These are phyloP conservation scores for Bradypus variegatus DNA, from an alignment of 2,797 vertebrate genomes.

Conservation along the genomic window DNA sequence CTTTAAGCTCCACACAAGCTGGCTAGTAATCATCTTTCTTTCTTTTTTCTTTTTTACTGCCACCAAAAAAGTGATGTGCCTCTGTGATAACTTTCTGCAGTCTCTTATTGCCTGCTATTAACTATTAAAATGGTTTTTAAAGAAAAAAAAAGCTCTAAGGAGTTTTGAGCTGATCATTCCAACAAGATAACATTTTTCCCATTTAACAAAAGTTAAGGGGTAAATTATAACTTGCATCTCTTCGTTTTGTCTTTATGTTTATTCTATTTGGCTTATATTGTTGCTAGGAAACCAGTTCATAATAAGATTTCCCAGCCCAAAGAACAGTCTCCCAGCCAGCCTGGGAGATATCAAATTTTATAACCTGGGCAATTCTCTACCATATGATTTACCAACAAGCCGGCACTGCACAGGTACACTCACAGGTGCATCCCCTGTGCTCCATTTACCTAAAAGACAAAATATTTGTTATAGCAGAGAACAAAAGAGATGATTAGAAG, in stretches of 20 bases:
- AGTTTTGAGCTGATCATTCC: not conserved
- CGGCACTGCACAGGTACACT: not conserved
- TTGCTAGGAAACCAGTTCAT: constrained; percentile 47
- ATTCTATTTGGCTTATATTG: constrained; percentile 40
- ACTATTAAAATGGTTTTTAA: not conserved
- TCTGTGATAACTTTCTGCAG: not conserved
- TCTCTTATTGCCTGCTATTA: not conserved
- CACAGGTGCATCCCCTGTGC: not conserved
- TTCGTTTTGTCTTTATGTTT: constrained; percentile 54
- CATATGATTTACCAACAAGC: not conserved
- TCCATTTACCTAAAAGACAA: not conserved
- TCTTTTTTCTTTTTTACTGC: not conserved
- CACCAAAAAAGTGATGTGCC: not conserved
- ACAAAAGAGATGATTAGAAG: not conserved
- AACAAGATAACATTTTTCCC: constrained; percentile 34
- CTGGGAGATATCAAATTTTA: constrained; percentile 5
- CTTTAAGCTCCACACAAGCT: not conserved
- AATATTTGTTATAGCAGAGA: not conserved
- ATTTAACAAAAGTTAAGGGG: constrained; percentile 39
- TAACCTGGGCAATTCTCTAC: not conserved
- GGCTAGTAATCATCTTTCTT: not conserved
- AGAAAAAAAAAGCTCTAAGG: not conserved
- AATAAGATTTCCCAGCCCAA: constrained; percentile 39
- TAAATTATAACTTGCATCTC: constrained; percentile 37
- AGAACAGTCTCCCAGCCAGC: not conserved